Evolutionary conservation across 2,797 vertebrate species (phyloP).

Genomic region (Halcyon badia): DNA sequence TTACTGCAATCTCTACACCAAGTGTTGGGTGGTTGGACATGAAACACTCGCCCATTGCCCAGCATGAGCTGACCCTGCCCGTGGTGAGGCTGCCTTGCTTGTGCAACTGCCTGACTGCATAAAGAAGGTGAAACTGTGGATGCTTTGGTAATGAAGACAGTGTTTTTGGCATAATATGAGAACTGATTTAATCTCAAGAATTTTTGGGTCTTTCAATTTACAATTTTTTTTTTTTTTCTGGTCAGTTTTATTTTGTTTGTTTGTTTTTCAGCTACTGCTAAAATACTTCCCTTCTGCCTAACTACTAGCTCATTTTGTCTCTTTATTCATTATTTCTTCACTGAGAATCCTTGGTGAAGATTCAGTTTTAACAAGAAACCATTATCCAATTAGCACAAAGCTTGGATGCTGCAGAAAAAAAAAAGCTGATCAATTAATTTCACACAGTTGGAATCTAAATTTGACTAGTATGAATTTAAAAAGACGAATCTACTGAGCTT

Average conservation of each 20-base stretch:
- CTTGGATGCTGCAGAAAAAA: neutral
- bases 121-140: neutral
- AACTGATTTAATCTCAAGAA: neutral
- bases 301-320: neutral
- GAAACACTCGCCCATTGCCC: too few relatives aligned
- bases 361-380: neutral
- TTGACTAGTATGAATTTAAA: neutral
- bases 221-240: neutral
- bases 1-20: neutral
- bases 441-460: neutral
- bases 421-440: neutral
- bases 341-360: neutral
- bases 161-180: neutral
- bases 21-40: rapidly evolving
- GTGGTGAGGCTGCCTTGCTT: rapidly evolving
- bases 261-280: neutral
- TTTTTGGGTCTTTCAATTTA: too few relatives aligned
- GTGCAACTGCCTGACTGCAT: rapidly evolving
- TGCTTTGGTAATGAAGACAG: neutral
- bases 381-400: neutral
- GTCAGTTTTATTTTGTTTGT: too few relatives aligned
- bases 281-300: rapidly evolving
- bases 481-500: too few relatives aligned
- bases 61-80: neutral
- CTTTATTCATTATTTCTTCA: neutral